Percentiles rank a stretch among this genome's conserved stretches.
These are phyloP conservation scores for Smutsia gigantea DNA, from an alignment of 2,797 vertebrate species.

Conservation along the genomic window DNA sequence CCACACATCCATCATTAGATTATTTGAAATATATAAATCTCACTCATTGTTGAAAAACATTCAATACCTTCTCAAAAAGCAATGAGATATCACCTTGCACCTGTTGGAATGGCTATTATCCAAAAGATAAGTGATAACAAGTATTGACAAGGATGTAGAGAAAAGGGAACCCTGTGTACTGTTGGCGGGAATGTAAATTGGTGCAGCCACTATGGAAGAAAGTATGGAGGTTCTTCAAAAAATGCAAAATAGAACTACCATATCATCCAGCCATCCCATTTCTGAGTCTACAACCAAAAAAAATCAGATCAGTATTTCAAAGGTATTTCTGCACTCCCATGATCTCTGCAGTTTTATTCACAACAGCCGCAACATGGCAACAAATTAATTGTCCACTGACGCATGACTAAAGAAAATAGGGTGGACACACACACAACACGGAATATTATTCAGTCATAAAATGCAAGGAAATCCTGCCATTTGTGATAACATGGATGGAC, in stretches of 20 bases:
- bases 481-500: neutral
- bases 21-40: too few species aligned
- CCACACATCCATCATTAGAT: too few species aligned
- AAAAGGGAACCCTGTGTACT: too few species aligned
- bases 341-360: neutral
- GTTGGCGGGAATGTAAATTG: neutral
- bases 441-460: neutral
- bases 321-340: neutral
- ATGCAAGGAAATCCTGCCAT: neutral
- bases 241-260: neutral
- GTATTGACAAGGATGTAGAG: too few species aligned
- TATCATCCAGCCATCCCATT: neutral
- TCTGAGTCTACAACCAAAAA: neutral
- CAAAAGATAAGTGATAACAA: too few species aligned
- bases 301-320: neutral
- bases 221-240: neutral
- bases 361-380: neutral
- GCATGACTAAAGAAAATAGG: neutral
- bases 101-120: too few species aligned
- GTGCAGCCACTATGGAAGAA: neutral
- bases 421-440: too few species aligned
- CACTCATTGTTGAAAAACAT: too few species aligned
- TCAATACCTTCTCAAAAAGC: too few species aligned
- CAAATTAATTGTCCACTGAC: neutral
- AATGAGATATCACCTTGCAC: too few species aligned